Percentiles rank a stretch among this genome's conserved stretches.
Conservation (phyloP, 2,888 invertebrate genomes). For the Apodemia hepburni region DNA sequence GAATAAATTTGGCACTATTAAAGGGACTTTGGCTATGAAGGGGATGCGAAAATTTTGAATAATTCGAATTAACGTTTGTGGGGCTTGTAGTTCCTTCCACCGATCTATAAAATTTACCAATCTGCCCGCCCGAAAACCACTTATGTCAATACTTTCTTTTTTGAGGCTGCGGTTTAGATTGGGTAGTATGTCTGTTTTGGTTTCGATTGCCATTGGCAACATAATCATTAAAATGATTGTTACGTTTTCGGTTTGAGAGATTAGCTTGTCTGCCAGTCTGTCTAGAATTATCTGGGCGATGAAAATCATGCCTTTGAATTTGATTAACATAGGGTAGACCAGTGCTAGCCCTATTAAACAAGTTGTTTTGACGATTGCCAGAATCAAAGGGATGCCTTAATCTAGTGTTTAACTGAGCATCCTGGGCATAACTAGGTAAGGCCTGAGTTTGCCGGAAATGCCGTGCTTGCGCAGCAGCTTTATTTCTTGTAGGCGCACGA, state of each 20-base stretch:
- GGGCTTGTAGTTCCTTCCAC: neutral
- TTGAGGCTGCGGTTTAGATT: neutral
- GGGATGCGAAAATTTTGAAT: neutral
- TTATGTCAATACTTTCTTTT: neutral
- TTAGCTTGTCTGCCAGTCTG: neutral
- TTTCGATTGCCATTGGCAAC: neutral
- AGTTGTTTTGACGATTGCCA: neutral
- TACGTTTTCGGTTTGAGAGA: neutral
- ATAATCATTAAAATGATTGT: neutral
- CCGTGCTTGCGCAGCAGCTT: conserved; percentile 2
- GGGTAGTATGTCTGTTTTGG: neutral
- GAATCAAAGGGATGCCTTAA: neutral
- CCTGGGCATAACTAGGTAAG: neutral
- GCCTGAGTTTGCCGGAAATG: neutral
- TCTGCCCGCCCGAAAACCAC: neutral
- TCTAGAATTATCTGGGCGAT: neutral
- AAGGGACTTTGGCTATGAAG: neutral
- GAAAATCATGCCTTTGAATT: neutral
- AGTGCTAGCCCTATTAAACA: neutral
- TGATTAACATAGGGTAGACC: neutral
- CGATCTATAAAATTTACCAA: neutral
- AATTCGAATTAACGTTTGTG: neutral
- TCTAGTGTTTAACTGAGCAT: neutral
- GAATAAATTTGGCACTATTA: neutral
- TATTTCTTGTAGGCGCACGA: neutral